phyloP scores from a whole-genome alignment of 2,113 vertebrate genomes.

The Ciconia boyciana region DNA sequence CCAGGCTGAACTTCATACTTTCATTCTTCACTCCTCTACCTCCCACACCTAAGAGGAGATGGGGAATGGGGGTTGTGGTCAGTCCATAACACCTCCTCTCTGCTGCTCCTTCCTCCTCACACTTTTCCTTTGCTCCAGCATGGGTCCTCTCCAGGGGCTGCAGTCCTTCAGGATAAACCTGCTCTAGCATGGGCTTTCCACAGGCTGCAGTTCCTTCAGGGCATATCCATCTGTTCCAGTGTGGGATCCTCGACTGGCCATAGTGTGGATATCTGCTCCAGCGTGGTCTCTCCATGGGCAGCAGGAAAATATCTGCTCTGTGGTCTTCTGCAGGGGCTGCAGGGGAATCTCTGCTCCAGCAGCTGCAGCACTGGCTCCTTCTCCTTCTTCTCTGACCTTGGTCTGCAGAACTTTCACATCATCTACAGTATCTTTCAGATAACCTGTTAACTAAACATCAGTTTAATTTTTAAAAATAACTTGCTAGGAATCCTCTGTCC shows the following conservation, averaged over 20 bases:
- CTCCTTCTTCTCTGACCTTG: neutral
- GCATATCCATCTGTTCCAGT: neutral
- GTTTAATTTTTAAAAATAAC: neutral
- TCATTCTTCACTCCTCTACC: neutral
- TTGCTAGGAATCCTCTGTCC: neutral
- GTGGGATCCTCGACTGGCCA: neutral
- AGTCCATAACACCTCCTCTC: neutral
- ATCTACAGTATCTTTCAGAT: neutral
- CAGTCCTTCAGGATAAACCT: neutral
- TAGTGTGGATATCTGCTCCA: neutral
- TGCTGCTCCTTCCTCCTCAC: neutral
- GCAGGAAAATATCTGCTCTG: neutral
- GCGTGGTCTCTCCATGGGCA: neutral
- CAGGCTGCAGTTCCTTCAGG: neutral
- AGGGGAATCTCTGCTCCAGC: neutral
- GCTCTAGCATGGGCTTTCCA: neutral
- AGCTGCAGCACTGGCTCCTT: neutral
- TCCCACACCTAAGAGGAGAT: fast-evolving
- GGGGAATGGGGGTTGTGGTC: fast-evolving
- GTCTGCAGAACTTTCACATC: neutral
- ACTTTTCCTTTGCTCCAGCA: neutral
- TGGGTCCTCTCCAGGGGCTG: neutral
- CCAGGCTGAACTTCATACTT: neutral
- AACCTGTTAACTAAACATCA: neutral
- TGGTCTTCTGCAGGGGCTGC: neutral